Conservation (phyloP, 64 coral and sea anemone genomes). For the Dendronephthya gigantea region DNA sequence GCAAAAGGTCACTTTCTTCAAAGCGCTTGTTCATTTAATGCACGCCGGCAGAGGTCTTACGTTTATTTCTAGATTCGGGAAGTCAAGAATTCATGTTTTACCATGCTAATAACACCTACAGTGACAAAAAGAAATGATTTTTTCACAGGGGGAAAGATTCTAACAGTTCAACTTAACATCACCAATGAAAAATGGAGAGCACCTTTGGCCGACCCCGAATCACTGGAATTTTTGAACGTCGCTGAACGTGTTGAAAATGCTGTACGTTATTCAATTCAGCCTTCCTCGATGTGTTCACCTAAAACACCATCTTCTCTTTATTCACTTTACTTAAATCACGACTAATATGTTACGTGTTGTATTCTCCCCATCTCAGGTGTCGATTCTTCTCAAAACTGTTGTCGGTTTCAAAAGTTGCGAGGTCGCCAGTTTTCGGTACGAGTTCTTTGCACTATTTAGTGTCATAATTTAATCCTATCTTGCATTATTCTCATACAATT, state of each 20-base stretch:
- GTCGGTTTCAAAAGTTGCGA: slow-evolving; percentile 4
- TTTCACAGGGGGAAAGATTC: slow-evolving; percentile 34
- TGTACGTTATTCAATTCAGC: slow-evolving; percentile 36
- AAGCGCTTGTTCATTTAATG: too few species aligned
- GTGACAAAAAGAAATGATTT: background rate
- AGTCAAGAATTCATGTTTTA: background rate
- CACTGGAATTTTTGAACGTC: slow-evolving; percentile 89
- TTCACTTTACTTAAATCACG: too few species aligned
- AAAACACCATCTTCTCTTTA: too few species aligned
- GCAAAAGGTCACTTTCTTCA: too few species aligned
- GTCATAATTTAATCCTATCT: too few species aligned
- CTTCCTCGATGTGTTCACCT: too few species aligned
- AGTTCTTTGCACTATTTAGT: background rate
- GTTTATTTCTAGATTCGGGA: too few species aligned
- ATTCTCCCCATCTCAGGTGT: background rate
- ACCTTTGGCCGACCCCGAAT: slow-evolving; percentile 60
- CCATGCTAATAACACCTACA: background rate
- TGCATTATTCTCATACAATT: too few species aligned
- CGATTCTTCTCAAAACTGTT: background rate
- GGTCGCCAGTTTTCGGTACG: background rate
- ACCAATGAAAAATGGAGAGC: slow-evolving; percentile 52
- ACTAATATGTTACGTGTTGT: too few species aligned
- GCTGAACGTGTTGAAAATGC: slow-evolving; percentile 81
- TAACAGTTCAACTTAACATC: slow-evolving; percentile 58
- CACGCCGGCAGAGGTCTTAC: too few species aligned